Conservation (phyloP, 1,140 invertebrate species). For the Rhopalosiphum maidis region DNA sequence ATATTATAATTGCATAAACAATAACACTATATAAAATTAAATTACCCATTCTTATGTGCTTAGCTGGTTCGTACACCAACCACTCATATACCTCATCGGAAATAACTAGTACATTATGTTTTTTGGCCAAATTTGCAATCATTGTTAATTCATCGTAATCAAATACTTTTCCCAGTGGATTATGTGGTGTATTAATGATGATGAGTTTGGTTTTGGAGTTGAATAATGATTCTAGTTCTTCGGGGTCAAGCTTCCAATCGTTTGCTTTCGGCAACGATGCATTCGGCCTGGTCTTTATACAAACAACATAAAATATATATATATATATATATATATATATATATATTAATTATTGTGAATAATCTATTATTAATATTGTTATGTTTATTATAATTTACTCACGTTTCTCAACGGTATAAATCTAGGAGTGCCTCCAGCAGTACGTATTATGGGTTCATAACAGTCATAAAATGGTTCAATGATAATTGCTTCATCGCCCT, state of each 20-base stretch:
- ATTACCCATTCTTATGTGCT: constrained; percentile 89
- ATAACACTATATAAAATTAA: constrained; percentile 19
- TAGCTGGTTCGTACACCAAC: constrained; percentile 85
- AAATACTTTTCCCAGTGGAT: constrained; percentile 93
- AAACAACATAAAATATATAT: neutral
- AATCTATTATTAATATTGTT: neutral
- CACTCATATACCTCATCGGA: constrained; percentile 99
- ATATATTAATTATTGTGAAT: neutral
- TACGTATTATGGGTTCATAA: constrained; percentile 92
- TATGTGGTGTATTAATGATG: constrained; percentile 95
- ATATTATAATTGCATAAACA: too few species aligned
- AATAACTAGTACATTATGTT: constrained; percentile 90
- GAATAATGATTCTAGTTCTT: constrained; percentile 85
- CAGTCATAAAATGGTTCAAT: constrained; percentile 99
- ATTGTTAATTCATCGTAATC: constrained; percentile 73
- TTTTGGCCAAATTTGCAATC: constrained; percentile 87
- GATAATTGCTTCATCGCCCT: constrained; percentile 92
- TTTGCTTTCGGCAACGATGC: constrained; percentile 69
- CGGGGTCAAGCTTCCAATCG: constrained; percentile 88
- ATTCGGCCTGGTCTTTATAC: constrained; percentile 63
- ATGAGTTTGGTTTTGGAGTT: constrained; percentile 92
- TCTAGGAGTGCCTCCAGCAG: constrained; percentile 84
- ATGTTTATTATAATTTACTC: constrained; percentile 61
- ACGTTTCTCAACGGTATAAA: constrained; percentile 89
- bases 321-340: neutral